phyloP scores from a whole-genome alignment of 2,888 invertebrate genomes.

The Cheilosia soror region DNA sequence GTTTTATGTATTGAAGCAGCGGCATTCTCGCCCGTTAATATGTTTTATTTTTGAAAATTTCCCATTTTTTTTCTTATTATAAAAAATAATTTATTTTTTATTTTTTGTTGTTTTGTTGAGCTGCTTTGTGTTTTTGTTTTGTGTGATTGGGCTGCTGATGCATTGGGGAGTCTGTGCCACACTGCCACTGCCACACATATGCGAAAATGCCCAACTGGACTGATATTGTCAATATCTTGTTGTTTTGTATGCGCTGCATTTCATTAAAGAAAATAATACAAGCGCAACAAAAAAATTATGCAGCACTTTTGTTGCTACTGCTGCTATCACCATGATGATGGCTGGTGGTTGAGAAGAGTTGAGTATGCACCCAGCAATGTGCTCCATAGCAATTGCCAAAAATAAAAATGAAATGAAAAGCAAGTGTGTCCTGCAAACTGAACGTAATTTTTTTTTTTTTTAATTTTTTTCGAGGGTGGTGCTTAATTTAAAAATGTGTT shows the following conservation, averaged over 20 bases:
- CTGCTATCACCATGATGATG: constrained; percentile 42
- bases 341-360: constrained; percentile 32
- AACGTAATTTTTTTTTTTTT: constrained; percentile 19
- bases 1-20: not conserved
- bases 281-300: constrained; percentile 65
- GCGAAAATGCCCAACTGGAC: constrained; percentile 30
- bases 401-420: constrained; percentile 60
- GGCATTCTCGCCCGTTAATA: constrained; percentile 54
- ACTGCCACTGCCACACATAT: constrained; percentile 40
- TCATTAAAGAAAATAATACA: constrained; percentile 74
- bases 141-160: constrained; percentile 67
- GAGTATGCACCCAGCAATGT: constrained; percentile 1
- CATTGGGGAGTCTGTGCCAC: constrained; percentile 52
- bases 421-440: constrained; percentile 70
- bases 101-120: constrained; percentile 31
- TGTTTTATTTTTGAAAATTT: constrained; percentile 64
- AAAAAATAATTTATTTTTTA: constrained; percentile 24
- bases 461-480: constrained; percentile 58
- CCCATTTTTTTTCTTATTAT: constrained; percentile 57
- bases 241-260: constrained; percentile 70
- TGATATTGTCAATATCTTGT: constrained; percentile 73
- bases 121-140: constrained; percentile 45
- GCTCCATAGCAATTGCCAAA: constrained; percentile 62
- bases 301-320: constrained; percentile 53
- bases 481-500: constrained; percentile 75